phyloP scores from a whole-genome alignment of 2,888 invertebrate genomes.

The Perizoma affinitatum region DNA sequence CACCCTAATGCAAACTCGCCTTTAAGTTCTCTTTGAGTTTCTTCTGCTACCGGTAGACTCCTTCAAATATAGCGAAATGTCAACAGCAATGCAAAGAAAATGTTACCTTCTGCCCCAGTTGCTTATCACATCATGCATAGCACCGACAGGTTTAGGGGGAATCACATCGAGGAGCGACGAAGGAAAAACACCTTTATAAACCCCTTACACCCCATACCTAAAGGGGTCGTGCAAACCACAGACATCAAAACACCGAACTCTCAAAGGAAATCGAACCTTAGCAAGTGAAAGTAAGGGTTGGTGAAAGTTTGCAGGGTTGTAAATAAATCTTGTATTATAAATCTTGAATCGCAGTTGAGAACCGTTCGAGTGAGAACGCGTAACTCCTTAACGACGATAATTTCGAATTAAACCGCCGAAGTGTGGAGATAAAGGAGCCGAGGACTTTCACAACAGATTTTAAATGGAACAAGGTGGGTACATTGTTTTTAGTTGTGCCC shows the following conservation, averaged over 20 bases:
- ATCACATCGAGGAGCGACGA: constrained; percentile 51
- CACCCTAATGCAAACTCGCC: too few species aligned
- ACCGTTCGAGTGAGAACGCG: constrained; percentile 66
- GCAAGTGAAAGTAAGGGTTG: neutral
- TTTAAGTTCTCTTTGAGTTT: neutral
- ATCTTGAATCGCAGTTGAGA: constrained; percentile 67
- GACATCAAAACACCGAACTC: constrained; percentile 6
- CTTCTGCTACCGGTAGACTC: neutral
- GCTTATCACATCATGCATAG: constrained; percentile 55
- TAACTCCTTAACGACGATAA: constrained; percentile 72
- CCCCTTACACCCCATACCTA: constrained; percentile 66
- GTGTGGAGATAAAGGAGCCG: constrained; percentile 66
- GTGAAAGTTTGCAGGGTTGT: constrained; percentile 15
- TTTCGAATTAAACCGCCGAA: constrained; percentile 65
- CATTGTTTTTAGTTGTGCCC: constrained; percentile 17
- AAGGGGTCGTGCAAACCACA: constrained; percentile 48
- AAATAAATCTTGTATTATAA: constrained; percentile 55
- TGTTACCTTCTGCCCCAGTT: constrained; percentile 47
- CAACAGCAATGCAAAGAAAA: constrained; percentile 23
- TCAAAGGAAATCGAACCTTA: constrained; percentile 32
- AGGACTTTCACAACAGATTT: constrained; percentile 59
- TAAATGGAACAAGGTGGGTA: constrained; percentile 59
- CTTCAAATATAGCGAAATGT: constrained; percentile 8
- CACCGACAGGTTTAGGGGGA: constrained; percentile 56
- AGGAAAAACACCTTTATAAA: constrained; percentile 55